A percentile compares a stretch with the other conserved stretches of the same genome.
phyloP scores from a whole-genome alignment of 2,797 vertebrate species.

The Sternotherus odoratus region DNA sequence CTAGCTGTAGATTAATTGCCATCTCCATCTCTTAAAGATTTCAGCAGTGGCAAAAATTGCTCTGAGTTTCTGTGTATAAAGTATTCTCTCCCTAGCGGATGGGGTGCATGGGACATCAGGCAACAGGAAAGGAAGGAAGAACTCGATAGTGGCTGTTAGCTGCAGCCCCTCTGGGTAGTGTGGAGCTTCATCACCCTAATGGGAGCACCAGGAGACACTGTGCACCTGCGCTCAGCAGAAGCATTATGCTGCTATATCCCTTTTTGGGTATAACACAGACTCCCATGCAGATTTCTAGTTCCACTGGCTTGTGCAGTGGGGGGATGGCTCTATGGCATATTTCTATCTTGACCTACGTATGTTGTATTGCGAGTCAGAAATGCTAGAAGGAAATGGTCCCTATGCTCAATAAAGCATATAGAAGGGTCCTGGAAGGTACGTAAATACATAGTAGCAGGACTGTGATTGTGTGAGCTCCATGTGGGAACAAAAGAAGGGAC shows the following conservation, averaged over 20 bases:
- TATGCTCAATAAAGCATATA: not conserved
- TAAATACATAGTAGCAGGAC: not conserved
- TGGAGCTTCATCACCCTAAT: not conserved
- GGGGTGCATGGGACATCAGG: fast-evolving
- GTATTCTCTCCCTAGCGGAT: not conserved
- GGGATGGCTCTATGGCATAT: not conserved
- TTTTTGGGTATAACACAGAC: not conserved
- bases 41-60: not conserved
- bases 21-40: not conserved
- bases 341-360: not conserved
- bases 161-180: not conserved
- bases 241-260: not conserved
- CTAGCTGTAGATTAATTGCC: not conserved
- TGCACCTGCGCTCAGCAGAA: not conserved
- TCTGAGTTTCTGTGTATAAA: not conserved
- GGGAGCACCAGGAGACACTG: not conserved
- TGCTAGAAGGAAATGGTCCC: not conserved
- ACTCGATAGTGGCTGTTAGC: not conserved
- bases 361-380: not conserved
- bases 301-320: not conserved
- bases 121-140: not conserved
- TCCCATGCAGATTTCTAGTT: not conserved
- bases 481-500: not conserved
- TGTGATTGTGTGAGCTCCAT: not conserved
- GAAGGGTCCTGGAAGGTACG: not conserved